These are phyloP conservation scores for Odontomyia ornata DNA, from an alignment of 2,888 invertebrate genomes.

Conservation along the genomic window DNA sequence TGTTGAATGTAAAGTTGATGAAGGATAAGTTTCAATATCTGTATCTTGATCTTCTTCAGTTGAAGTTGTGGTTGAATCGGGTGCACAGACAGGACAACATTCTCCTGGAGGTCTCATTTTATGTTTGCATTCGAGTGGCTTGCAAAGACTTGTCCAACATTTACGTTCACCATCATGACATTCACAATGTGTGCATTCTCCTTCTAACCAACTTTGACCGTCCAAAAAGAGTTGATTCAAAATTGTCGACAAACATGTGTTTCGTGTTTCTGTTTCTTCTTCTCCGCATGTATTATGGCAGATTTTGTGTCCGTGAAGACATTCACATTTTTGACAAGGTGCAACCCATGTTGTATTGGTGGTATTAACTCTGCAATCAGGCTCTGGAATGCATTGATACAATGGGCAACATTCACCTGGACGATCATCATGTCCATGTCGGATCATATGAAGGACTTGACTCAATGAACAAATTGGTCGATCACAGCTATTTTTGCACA, in stretches of 20 bases:
- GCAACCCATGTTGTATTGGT: slow-evolving; percentile 9
- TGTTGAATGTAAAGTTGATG: neutral
- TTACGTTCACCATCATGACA: slow-evolving; percentile 59
- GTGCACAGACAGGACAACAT: slow-evolving; percentile 58
- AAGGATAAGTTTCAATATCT: neutral
- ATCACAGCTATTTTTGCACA: slow-evolving; percentile 52
- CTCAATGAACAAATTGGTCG: neutral
- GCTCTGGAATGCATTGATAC: slow-evolving; percentile 62
- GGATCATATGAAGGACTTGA: slow-evolving; percentile 54
- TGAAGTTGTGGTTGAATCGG: neutral
- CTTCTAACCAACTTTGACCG: slow-evolving; percentile 60
- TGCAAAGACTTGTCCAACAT: slow-evolving; percentile 55
- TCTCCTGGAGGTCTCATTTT: slow-evolving; percentile 53
- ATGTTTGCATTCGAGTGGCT: slow-evolving; percentile 54
- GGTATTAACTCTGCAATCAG: neutral
- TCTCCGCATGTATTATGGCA: slow-evolving; percentile 61
- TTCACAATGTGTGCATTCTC: slow-evolving; percentile 60
- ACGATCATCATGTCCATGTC: slow-evolving; percentile 51
- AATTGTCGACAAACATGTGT: slow-evolving; percentile 57
- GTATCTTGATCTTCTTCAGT: neutral
- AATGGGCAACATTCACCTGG: slow-evolving; percentile 65
- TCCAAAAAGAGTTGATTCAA: slow-evolving; percentile 57
- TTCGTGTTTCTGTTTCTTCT: slow-evolving; percentile 46
- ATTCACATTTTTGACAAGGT: slow-evolving; percentile 58
- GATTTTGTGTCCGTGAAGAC: slow-evolving; percentile 57